Percentiles rank a stretch among this genome's conserved stretches.
Evolutionary conservation across 2,888 invertebrate genomes (phyloP).

Genomic region (Chalcosyrphus nemorum): DNA sequence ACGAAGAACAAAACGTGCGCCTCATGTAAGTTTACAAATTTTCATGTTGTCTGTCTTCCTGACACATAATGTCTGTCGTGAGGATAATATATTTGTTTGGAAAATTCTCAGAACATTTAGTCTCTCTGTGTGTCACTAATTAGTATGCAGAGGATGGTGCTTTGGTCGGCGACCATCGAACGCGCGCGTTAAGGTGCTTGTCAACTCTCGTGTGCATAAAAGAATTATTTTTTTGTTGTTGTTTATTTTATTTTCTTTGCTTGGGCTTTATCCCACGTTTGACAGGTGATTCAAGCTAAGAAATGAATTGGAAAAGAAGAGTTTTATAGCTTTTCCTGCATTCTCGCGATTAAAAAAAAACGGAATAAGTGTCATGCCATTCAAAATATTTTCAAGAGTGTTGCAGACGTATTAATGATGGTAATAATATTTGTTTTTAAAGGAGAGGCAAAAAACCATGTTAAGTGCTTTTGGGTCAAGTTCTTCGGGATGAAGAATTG

Average conservation of each 20-base stretch:
- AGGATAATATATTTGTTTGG: conserved; percentile 38
- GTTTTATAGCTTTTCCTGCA: conserved; percentile 12
- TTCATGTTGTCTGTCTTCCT: not conserved
- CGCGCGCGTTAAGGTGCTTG: conserved; percentile 38
- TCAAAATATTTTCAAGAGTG: not conserved
- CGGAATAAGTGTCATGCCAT: not conserved
- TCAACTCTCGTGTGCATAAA: not conserved
- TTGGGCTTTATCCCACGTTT: not conserved
- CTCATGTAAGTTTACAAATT: conserved; percentile 10
- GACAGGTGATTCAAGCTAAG: conserved; percentile 17
- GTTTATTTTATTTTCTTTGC: not conserved
- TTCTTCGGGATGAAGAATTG: not conserved
- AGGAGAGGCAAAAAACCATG: not conserved
- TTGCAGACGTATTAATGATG: not conserved
- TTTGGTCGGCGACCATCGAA: conserved; percentile 34
- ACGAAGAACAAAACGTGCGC: conserved; percentile 6
- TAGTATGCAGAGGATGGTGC: conserved; percentile 51
- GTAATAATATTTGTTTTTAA: not conserved
- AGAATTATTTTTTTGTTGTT: not conserved
- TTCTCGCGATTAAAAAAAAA: not conserved
- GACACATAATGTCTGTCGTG: conserved; percentile 27
- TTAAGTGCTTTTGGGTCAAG: conserved; percentile 8
- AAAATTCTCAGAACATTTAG: conserved; percentile 35
- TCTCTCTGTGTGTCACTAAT: conserved; percentile 48
- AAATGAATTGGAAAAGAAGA: not conserved